phyloP scores from a whole-genome alignment of 2,888 invertebrate genomes.

The Ecdyonurus torrentis region DNA sequence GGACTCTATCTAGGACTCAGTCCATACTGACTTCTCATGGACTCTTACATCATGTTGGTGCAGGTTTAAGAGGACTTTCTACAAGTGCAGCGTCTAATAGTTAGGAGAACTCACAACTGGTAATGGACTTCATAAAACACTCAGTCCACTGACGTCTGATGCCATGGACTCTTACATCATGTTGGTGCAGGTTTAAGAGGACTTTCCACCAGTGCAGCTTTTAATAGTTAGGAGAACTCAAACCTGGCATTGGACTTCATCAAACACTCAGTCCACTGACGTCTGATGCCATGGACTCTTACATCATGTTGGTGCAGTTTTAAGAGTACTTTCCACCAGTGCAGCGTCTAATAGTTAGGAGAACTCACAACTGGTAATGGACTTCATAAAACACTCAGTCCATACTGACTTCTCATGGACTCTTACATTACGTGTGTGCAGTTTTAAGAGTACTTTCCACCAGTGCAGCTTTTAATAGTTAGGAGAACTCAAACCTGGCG shows the following conservation, averaged over 20 bases:
- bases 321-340: background rate
- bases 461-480: background rate
- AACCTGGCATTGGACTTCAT: no score
- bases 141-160: no score
- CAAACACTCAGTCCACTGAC: background rate
- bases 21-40: background rate
- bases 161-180: no score
- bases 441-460: background rate
- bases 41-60: background rate
- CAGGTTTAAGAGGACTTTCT: background rate
- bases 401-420: background rate
- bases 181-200: no score
- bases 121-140: no score
- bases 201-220: no score
- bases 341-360: background rate
- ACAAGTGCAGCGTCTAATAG: background rate
- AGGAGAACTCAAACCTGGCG: no score
- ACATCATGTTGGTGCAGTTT: background rate
- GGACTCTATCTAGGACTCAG: no score
- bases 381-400: no score
- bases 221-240: background rate
- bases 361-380: no score
- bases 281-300: background rate
- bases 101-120: no score
- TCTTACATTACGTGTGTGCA: background rate